Base-by-base conservation (phyloP, 2,113 vertebrate genomes). In the Gnathonemus echidnorhynchus region DNA sequence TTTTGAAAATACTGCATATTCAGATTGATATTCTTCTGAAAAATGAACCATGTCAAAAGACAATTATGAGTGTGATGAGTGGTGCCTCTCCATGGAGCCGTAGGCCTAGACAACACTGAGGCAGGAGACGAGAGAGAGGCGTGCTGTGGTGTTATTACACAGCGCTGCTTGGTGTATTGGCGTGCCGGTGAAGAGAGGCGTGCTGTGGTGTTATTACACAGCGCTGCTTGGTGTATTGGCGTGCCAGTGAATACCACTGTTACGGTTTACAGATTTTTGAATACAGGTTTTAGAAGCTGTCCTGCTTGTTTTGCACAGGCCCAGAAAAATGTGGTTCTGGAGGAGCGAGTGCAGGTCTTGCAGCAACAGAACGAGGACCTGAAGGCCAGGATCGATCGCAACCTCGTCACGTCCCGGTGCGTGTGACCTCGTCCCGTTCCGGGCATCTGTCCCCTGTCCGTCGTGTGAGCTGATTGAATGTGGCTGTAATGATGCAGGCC, bases 341-440 rank as follows among this genome's bases (percentile, higher is more conserved):
- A 99, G 93, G 98, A 99, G 93, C 97, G 96, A 92, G 96, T 99
- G 56, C 98, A 98, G 42, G 95, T 99, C 83, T 95, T 99, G 74
- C 98, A 98, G 94, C 98, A 99, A 94, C 97, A 98, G 94, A 99
- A 99, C 0, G 98, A 99, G 94, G 98, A 99, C 91, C 96, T 99
- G 90, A 97, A 94, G 94, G 98, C 96, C 86, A 96, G 97, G 92
- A 98, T 99, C 85, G 97, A 99, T 93, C 97, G 97, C 92, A 99
- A 99, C 91, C 95, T 97, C 0, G 97, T 96, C 2, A 95, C 97
- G 91, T 99, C 98, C 89, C 97, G 98, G 98, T 99, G 92, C 91
- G 94, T 92, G 39, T 27, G 45, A 24, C 24, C 9, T 85, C 42
- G 5, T 19, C 9, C 48, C 8, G 1, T n/a, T 46, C 17, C 24